Base-by-base conservation (phyloP, 2,888 invertebrate species). In the Gnatocerus cornutus region DNA sequence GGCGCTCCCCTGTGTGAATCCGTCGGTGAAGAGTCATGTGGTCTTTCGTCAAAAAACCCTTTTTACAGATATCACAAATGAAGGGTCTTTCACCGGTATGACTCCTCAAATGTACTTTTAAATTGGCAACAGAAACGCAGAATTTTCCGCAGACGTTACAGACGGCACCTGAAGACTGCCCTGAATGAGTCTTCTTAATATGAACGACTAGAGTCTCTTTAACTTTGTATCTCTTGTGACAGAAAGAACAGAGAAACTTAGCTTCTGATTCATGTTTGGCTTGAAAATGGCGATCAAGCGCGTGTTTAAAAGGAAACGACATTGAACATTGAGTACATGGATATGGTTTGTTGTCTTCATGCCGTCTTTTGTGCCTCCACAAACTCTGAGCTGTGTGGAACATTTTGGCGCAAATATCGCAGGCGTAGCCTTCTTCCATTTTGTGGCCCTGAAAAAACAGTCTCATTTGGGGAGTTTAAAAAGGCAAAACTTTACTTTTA, bases 1-100 rank as follows among this genome's bases (percentile, higher is more conserved):
- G 52, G 9, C 52, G 13, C 30, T 52, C 52, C 10, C 52, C 52
- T 1, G 52, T 52, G 33, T 52, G 52, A n/a, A 52, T 52, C 3
- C 52, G 21, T 8, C 30, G 10, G 30, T 52, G 52, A 27, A 52
- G 13, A 8, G 30, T 29, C 30, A 52, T 7, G 30, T 52, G 52
- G 30, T 52, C 52, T 29, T 52, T 52, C 3, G 52, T 52, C 29
- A 52, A 6, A 30, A 52, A 52, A 7, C 30, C 52, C 16, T 52
- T 52, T 9, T 27, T 30, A 12, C 52, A 52, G n/a, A 52, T 9
- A 5, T 52, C 52, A 12, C 52, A 52, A 5, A 30, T 10, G 30
- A 29, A 52, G 8, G 52, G 52, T 10, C 52, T 27, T 12, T 52
- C 52, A 1, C 52, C 52, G 1, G 52, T 30, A 8, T 52, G 52